phyloP scores from a whole-genome alignment of 2,113 vertebrate genomes.

The Lophura nycthemera region DNA sequence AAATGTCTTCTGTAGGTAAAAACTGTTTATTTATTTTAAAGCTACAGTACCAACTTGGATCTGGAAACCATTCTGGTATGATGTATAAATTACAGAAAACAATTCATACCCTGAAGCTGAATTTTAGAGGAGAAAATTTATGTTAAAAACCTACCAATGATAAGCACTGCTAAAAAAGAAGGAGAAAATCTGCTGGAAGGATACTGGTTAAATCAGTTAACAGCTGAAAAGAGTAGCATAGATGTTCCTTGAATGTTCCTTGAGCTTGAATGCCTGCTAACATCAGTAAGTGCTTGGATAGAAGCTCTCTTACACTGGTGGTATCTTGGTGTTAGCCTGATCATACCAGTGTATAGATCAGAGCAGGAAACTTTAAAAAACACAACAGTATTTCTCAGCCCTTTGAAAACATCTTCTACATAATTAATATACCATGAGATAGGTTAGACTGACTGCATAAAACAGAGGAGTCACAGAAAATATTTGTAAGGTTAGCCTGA shows the following conservation, averaged over 20 bases:
- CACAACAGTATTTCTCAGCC: background rate
- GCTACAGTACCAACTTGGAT: background rate
- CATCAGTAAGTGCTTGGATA: background rate
- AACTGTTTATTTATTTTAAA: background rate
- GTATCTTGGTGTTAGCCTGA: background rate
- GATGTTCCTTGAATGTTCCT: background rate
- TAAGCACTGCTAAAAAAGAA: background rate
- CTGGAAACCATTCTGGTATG: background rate
- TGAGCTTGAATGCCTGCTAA: background rate
- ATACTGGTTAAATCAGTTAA: background rate
- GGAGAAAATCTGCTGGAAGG: background rate
- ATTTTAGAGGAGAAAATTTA: background rate
- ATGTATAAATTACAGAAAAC: background rate
- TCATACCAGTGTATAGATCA: too few relatives aligned
- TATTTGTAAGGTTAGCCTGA: background rate
- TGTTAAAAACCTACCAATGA: background rate
- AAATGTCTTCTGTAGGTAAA: background rate
- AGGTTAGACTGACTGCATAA: background rate
- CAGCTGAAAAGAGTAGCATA: background rate
- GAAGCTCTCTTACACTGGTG: background rate
- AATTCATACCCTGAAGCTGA: background rate
- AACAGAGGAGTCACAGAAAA: background rate
- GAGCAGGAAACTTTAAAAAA: background rate
- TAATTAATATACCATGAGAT: background rate
- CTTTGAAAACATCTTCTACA: background rate